phyloP scores from a whole-genome alignment of 2,113 vertebrate genomes.

The Anguilla japonica region DNA sequence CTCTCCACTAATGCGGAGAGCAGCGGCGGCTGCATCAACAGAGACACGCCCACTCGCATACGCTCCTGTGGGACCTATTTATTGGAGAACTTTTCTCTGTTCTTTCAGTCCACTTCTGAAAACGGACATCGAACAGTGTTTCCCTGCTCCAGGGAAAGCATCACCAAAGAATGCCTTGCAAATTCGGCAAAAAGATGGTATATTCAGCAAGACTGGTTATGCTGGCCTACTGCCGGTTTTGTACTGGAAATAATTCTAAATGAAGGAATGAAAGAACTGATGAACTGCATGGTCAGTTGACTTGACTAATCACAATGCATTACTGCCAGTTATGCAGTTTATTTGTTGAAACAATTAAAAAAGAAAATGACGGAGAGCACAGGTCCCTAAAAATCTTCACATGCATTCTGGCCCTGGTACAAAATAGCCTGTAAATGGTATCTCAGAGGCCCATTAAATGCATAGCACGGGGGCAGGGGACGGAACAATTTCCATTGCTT shows the following conservation, averaged over 20 bases:
- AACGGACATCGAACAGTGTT: slow-evolving; percentile 18
- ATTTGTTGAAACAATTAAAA: too few species aligned
- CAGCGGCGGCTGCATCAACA: slow-evolving; percentile 55
- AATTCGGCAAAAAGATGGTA: slow-evolving; percentile 16
- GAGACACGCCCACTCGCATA: slow-evolving; percentile 72
- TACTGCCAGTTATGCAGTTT: too few species aligned
- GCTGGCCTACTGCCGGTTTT: background rate
- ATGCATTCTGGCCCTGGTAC: too few species aligned
- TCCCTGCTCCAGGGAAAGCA: slow-evolving; percentile 27
- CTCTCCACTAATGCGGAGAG: slow-evolving; percentile 59
- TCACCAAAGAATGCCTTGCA: slow-evolving; percentile 33
- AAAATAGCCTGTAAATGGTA: background rate
- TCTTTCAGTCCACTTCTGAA: slow-evolving; percentile 32
- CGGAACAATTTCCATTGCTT: background rate
- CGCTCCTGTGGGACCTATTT: slow-evolving; percentile 39
- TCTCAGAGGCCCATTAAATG: background rate
- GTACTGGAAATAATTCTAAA: background rate
- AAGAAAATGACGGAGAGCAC: too few species aligned
- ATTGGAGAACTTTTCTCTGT: slow-evolving; percentile 47
- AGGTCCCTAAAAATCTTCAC: too few species aligned
- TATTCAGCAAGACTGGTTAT: slow-evolving; percentile 16
- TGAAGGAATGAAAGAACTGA: background rate
- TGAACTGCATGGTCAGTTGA: background rate
- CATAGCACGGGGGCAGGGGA: too few species aligned
- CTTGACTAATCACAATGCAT: too few species aligned